Evolutionary conservation across 2,888 invertebrate genomes (phyloP), one percentile per base, ranked within the genome.

Genomic region (Amblyjoppa proteus): DNA sequence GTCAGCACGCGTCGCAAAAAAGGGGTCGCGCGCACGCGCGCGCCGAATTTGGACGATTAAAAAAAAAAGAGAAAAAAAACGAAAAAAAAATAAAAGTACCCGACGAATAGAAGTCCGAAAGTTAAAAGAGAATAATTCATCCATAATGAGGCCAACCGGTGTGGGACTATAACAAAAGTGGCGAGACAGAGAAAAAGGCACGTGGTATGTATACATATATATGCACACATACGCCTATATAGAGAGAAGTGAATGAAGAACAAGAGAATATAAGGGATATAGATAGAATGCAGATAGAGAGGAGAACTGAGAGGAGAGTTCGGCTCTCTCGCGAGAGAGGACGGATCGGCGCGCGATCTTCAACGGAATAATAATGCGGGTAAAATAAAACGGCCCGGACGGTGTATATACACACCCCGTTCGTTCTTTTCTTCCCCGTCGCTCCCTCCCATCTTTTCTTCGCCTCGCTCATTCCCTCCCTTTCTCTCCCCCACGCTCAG

Each of bases 311-410:
- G 64, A 20, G 66, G n/a, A 76, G 75, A 49, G 49, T 49, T 75
- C 25, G 38, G 25, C 51, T 41, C 58, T 70, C 34, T 66, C 70
- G 31, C 71, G 20, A 20, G 53, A 34, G 45, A 80, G 84, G 88
- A 91, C 91, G 92, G 92, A 93, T 93, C 93, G 89, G 91, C 90
- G 92, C 91, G 93, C 93, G 90, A 93, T 93, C 93, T 93, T 90
- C 93, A 94, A 94, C 93, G 91, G 93, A 93, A 94, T 93, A 93
- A 93, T 93, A 94, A 94, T 93, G 93, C 93, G 92, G 92, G 91
- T 92, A 90, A 92, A 94, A 93, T 93, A 94, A 93, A 93, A 93
- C 92, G 90, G 90, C 84, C 66, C 68, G 68, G 74, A 75, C 88
- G 76, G 76, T 31, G 25, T 51, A 77, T 77, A 68, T 77, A 68